A percentile compares a stretch with the other conserved stretches of the same genome.
phyloP scores from a whole-genome alignment of 2,113 vertebrate species.

The Porphyrio hochstetteri region DNA sequence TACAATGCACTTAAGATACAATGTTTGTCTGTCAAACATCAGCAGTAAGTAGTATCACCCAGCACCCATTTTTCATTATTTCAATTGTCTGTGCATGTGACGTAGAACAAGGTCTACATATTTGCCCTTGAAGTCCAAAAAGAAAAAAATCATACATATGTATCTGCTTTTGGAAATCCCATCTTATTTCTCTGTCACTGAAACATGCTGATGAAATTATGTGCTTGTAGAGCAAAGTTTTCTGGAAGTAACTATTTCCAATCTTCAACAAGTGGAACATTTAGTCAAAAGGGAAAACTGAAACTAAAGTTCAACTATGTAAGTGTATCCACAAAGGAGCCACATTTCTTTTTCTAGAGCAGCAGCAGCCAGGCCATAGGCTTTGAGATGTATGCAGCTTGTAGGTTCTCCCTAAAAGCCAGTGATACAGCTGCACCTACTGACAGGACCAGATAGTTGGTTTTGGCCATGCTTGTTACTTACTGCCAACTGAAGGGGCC shows the following conservation, averaged over 20 bases:
- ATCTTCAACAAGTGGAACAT: not conserved
- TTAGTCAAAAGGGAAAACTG: not conserved
- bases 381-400: not conserved
- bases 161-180: not conserved
- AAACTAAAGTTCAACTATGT: not conserved
- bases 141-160: not conserved
- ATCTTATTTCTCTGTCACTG: not conserved
- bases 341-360: constrained; percentile 15
- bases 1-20: not conserved
- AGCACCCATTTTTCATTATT: not conserved
- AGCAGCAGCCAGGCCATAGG: not conserved
- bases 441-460: not conserved
- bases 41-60: not conserved
- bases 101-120: not conserved
- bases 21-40: not conserved
- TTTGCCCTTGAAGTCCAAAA: not conserved
- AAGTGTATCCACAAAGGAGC: not conserved
- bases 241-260: not conserved
- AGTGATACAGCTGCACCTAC: not conserved
- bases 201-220: not conserved
- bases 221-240: not conserved
- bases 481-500: not conserved
- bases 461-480: not conserved
- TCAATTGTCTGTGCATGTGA: not conserved
- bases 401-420: not conserved